These are phyloP conservation scores for Copidosoma aretas DNA, from an alignment of 2,888 invertebrate species.

Conservation along the genomic window DNA sequence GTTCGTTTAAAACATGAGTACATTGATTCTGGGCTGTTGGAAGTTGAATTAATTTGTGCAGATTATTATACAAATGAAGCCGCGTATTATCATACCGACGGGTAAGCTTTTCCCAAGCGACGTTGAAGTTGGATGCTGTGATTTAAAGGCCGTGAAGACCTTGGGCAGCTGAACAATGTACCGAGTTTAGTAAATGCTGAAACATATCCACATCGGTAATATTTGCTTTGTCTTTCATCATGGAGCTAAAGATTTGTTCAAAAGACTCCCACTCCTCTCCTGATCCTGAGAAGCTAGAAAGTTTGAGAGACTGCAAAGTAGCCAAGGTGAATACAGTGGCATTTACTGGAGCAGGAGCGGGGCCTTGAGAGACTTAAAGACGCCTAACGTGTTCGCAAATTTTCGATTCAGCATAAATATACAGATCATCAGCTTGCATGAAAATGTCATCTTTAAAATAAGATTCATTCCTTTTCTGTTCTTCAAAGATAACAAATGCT, in stretches of 20 bases:
- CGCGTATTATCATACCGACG: background rate
- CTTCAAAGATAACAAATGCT: too few relatives aligned
- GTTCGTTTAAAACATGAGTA: background rate
- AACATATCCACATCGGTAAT: background rate
- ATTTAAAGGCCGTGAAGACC: background rate
- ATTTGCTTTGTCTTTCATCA: background rate
- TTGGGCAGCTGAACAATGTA: background rate
- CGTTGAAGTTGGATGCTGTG: background rate
- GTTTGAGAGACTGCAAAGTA: background rate
- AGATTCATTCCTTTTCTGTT: too few relatives aligned
- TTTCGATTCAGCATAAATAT: too few relatives aligned
- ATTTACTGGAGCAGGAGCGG: too few relatives aligned
- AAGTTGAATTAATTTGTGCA: background rate
- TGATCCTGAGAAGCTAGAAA: background rate
- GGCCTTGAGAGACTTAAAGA: too few relatives aligned
- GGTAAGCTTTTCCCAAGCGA: background rate
- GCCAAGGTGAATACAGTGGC: background rate
- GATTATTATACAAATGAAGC: background rate
- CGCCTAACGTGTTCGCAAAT: too few relatives aligned
- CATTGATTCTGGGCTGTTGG: background rate
- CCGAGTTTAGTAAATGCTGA: background rate
- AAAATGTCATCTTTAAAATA: too few relatives aligned
- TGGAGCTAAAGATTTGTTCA: background rate
- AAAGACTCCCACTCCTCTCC: slow-evolving; percentile 2
- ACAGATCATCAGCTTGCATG: too few relatives aligned